A percentile compares a stretch with the other conserved stretches of the same genome.
Conservation (phyloP, 1,140 invertebrate genomes). For the Habropoda laboriosa region DNA sequence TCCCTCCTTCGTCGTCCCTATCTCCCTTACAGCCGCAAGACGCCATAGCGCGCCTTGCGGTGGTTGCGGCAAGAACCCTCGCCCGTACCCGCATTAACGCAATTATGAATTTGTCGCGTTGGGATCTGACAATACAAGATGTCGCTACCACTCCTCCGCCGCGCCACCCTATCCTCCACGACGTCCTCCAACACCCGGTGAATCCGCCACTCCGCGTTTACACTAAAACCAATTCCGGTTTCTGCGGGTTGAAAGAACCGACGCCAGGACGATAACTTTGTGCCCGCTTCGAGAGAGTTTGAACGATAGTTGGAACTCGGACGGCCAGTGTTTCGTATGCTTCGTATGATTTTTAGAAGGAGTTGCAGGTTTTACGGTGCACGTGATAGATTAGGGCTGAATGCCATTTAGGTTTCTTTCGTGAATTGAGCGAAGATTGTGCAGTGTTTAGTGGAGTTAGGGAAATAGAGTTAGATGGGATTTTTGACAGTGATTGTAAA, state of each 20-base stretch:
- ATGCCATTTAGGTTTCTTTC: too few species aligned
- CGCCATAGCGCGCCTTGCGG: constrained; percentile 76
- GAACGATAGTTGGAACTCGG: background rate
- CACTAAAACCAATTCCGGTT: constrained; percentile 62
- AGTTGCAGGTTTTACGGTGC: too few species aligned
- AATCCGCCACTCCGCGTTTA: constrained; percentile 52
- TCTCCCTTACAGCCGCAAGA: constrained; percentile 71
- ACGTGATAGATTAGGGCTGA: too few species aligned
- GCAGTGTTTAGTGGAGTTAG: too few species aligned
- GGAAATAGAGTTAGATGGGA: too few species aligned
- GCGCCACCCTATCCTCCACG: constrained; percentile 44
- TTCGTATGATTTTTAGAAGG: too few species aligned
- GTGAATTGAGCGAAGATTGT: too few species aligned
- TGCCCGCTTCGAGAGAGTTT: too few species aligned
- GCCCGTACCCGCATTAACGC: constrained; percentile 79
- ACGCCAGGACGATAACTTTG: background rate
- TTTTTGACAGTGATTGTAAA: too few species aligned
- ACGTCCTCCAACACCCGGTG: constrained; percentile 53
- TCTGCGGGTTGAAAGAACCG: constrained; percentile 43
- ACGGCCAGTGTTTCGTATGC: background rate
- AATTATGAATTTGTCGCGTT: constrained; percentile 82
- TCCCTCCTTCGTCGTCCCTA: constrained; percentile 35
- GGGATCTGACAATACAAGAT: constrained; percentile 82
- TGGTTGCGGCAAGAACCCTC: constrained; percentile 74
- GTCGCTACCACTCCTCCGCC: constrained; percentile 69